Evolutionary conservation across 2,888 invertebrate species (phyloP), one percentile per base, ranked within the genome.

Genomic region (Calliopum simillimum): DNA sequence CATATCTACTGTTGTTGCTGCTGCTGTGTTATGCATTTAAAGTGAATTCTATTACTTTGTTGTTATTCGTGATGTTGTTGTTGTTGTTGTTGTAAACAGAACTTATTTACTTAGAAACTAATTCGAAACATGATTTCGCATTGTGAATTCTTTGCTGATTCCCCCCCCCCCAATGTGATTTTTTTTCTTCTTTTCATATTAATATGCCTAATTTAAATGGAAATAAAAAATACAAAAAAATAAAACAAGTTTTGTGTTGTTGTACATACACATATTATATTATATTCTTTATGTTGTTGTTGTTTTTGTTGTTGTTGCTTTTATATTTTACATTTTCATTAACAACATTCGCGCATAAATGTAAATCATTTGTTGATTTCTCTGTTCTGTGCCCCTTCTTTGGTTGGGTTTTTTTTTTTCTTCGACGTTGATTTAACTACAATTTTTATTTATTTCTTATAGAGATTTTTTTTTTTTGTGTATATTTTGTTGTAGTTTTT

Each of bases 291-390:
- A 33, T 55, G 23, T 56, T 65, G 51, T 55, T 19, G 16, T 12
- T 44, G 16, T 13, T 43, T 44, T n/a, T 62, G 12, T 21, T 41
- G 19, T 43, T 46, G 44, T 62, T 62, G 2, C 11, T 61, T 61
- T 16, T 44, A n/a, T 80, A 81, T 81, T 80, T 78, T 78, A 76
- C 74, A 76, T 79, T 81, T 80, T 80, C 79, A 80, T 81, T 81
- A 80, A 80, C 79, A 79, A 78, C 76, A 78, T 76, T 77, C 74
- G 76, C 73, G 67, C 68, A 75, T 73, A 56, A 66, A 56, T 58
- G 66, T 71, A 70, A 66, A 76, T 71, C 73, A 75, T 75, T 78
- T 65, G 49, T 41, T 16, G 41, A 73, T 76, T 64, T 68, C 73
- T 76, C 68, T 78, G 73, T n/a, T n/a, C 77, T 64, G 21, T 55